phyloP scores from a whole-genome alignment of 1,140 invertebrate species.

The Saccostrea glomerata region DNA sequence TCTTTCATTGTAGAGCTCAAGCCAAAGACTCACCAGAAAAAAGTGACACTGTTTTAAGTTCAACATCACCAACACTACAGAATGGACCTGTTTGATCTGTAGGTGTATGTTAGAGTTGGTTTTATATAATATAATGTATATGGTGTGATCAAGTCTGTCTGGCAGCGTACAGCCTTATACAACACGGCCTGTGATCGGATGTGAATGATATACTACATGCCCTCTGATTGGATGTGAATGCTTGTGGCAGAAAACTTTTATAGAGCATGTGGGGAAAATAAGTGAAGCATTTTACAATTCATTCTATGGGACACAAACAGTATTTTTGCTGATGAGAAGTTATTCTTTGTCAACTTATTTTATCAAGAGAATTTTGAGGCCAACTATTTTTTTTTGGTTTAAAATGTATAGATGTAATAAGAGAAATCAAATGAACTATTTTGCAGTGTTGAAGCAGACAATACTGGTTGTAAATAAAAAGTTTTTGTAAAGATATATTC shows the following conservation, averaged over 20 bases:
- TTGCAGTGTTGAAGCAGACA: not conserved
- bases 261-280: not conserved
- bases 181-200: not conserved
- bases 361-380: not conserved
- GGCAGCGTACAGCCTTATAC: conserved; percentile 15
- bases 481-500: not conserved
- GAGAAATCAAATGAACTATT: not conserved
- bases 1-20: conserved; percentile 53
- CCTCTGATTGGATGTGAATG: not conserved
- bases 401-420: conserved; percentile 12
- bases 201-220: not conserved
- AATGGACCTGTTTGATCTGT: conserved; percentile 55
- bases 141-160: conserved; percentile 1
- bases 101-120: not conserved
- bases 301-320: conserved; percentile 13
- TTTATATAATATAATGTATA: conserved; percentile 8
- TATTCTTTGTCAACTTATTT: conserved; percentile 3
- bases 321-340: conserved; percentile 27
- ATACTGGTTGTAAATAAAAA: conserved; percentile 9
- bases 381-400: not conserved
- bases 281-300: not conserved
- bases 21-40: conserved; percentile 56
- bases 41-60: conserved; percentile 45
- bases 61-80: conserved; percentile 39
- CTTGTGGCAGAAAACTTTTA: conserved; percentile 1